Base-by-base conservation (phyloP, 2,888 invertebrate genomes). In the Zaprionus lineosus region DNA sequence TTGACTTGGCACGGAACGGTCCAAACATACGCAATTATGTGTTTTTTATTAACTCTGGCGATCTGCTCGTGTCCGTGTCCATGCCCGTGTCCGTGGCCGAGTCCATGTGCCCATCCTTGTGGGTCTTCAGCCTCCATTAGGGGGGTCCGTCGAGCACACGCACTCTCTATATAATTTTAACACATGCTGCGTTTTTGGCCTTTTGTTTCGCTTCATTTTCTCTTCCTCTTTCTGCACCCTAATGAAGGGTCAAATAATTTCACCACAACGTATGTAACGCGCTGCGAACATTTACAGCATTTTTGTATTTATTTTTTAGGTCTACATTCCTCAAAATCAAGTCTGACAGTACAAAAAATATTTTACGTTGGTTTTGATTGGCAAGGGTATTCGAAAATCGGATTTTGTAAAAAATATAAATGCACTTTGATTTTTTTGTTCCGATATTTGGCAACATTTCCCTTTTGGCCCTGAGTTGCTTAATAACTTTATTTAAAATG, bases 81-180 rank as follows among this genome's bases (percentile, higher is more conserved):
- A 60, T 46, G 47, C 46, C 59, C 26, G 3, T 48, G 47, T 26
- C 41, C 31, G 24, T 41, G 34, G 11, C 9, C 28, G 69, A 52
- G 48, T 34, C 52, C 36, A 31, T 16, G 15, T 16, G 34, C 16
- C 57, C 65, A 66, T 51, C 72, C 72, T 36, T 66, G 69, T 69
- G 68, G 68, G 68, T 66, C 72, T 43, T 18, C 2, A n/a, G 43
- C 43, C 67, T 62, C 83, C 74, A 74, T 77, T 78, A 82, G 85
- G 78, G 82, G 83, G 83, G 85, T 82, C 84, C 55, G 51, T 48
- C 58, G 72, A 48, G 74, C 84, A 70, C 78, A 84, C 78, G 85
- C 78, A 84, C 78, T 82, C 78, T 84, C 85, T 79, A 79, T 84
- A 79, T 79, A 84, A 79, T 79, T 84, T 79, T 79, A 79, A 79